These are phyloP conservation scores for Microcebus murinus DNA, from an alignment of 2,113 vertebrate species.

Conservation along the genomic window DNA sequence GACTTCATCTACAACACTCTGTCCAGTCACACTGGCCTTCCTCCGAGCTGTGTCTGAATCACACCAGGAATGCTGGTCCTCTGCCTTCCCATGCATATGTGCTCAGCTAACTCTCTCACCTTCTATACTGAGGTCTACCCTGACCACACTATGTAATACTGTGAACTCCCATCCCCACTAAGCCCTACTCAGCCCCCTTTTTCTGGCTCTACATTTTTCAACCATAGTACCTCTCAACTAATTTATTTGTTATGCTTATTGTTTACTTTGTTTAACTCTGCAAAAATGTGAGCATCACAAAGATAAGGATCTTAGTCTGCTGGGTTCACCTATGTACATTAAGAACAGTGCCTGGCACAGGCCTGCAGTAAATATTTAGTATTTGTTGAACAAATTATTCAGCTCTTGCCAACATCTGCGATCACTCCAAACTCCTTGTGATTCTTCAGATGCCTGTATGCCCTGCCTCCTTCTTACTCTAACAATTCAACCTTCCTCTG, in stretches of 20 bases:
- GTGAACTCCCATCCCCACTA: neutral
- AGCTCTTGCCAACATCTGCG: neutral
- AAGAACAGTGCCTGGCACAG: neutral
- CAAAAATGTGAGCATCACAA: slow-evolving; percentile 29
- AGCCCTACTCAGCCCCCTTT: neutral
- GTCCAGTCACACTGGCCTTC: neutral
- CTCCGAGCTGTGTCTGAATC: neutral
- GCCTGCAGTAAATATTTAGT: neutral
- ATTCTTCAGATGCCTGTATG: slow-evolving; percentile 13
- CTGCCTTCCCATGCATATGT: neutral
- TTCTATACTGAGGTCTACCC: neutral
- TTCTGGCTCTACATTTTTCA: slow-evolving; percentile 11
- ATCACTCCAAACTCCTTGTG: slow-evolving; percentile 44
- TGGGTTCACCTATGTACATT: neutral
- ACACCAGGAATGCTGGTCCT: neutral
- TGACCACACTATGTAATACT: neutral
- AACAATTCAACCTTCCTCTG: slow-evolving; percentile 18
- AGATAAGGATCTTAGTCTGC: neutral
- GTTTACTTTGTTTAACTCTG: slow-evolving; percentile 5
- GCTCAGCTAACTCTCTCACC: neutral
- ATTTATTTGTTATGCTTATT: slow-evolving; percentile 39
- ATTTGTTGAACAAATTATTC: slow-evolving; percentile 50
- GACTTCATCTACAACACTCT: neutral
- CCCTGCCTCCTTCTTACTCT: neutral
- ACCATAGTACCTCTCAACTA: neutral